A percentile compares a stretch with the other conserved stretches of the same genome.
phyloP scores from a whole-genome alignment of 2,888 invertebrate species.

The Sphinx pinastri region DNA sequence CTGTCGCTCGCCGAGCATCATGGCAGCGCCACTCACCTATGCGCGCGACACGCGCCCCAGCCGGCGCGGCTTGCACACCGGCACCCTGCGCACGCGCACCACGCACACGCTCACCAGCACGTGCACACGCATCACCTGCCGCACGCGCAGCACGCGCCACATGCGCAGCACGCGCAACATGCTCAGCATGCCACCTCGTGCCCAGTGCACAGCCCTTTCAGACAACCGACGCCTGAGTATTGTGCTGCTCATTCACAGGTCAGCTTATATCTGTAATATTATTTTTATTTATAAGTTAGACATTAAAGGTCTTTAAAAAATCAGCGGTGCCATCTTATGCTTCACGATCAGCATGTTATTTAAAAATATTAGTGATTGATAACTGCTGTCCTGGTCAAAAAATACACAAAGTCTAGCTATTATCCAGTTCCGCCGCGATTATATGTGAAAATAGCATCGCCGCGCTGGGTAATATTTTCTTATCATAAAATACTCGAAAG shows the following conservation, averaged over 20 bases:
- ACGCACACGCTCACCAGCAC: slow-evolving; percentile 75
- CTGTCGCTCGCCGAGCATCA: slow-evolving; percentile 79
- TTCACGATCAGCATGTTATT: too few species aligned
- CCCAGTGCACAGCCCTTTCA: slow-evolving; percentile 90
- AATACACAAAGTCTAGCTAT: too few species aligned
- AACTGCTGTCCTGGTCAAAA: too few species aligned
- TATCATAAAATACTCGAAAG: too few species aligned
- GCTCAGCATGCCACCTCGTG: slow-evolving; percentile 82
- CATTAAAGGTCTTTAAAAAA: too few species aligned
- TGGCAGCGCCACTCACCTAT: slow-evolving; percentile 76
- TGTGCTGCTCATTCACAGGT: slow-evolving; percentile 81
- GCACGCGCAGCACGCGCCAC: slow-evolving; percentile 65
- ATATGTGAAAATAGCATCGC: too few species aligned
- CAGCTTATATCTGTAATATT: slow-evolving; percentile 29
- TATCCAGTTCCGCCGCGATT: too few species aligned
- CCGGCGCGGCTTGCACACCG: slow-evolving; percentile 60
- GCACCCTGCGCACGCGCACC: slow-evolving; percentile 70
- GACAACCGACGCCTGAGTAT: slow-evolving; percentile 83
- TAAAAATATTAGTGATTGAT: too few species aligned
- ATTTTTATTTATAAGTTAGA: not conserved
- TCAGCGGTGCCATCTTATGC: too few species aligned
- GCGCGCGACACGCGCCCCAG: slow-evolving; percentile 76
- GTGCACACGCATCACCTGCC: slow-evolving; percentile 73
- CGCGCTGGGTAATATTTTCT: too few species aligned
- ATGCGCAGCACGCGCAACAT: slow-evolving; percentile 73